phyloP scores from a whole-genome alignment of 1,140 invertebrate species.

The Spodoptera frugiperda region DNA sequence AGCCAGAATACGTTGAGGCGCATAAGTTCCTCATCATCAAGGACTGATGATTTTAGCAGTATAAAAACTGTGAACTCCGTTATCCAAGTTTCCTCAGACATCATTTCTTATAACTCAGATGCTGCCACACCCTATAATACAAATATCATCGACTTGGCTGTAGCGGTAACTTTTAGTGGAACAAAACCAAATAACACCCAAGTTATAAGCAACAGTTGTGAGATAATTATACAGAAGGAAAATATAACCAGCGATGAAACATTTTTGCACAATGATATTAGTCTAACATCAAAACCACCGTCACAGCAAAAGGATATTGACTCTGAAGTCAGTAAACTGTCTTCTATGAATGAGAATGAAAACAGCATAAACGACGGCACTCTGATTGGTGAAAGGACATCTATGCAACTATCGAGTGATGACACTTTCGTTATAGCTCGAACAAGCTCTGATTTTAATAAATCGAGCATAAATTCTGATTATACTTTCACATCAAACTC shows the following conservation, averaged over 20 bases:
- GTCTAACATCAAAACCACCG: constrained; percentile 45
- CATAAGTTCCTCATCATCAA: constrained; percentile 46
- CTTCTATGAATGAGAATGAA: background rate
- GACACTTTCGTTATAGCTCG: constrained; percentile 56
- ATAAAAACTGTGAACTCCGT: constrained; percentile 48
- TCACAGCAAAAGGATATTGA: background rate
- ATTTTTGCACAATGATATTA: constrained; percentile 4
- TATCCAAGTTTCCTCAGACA: constrained; percentile 47
- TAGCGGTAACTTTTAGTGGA: constrained; percentile 58
- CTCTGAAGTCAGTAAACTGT: background rate
- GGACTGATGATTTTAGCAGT: constrained; percentile 42
- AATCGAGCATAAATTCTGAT: constrained; percentile 49
- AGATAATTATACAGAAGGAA: constrained; percentile 50
- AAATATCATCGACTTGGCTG: constrained; percentile 63
- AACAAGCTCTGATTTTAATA: constrained; percentile 60
- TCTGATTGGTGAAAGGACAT: constrained; percentile 30
- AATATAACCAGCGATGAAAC: constrained; percentile 58
- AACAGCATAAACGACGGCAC: constrained; percentile 17
- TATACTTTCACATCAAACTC: constrained; percentile 50
- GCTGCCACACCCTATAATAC: constrained; percentile 51
- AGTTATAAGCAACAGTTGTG: constrained; percentile 21
- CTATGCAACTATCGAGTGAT: constrained; percentile 13
- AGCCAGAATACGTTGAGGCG: constrained; percentile 58
- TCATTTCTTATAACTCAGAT: constrained; percentile 52
- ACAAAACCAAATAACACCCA: constrained; percentile 47